These are phyloP conservation scores for Parapsyche elsis DNA, from an alignment of 1,140 invertebrate species.

Conservation along the genomic window DNA sequence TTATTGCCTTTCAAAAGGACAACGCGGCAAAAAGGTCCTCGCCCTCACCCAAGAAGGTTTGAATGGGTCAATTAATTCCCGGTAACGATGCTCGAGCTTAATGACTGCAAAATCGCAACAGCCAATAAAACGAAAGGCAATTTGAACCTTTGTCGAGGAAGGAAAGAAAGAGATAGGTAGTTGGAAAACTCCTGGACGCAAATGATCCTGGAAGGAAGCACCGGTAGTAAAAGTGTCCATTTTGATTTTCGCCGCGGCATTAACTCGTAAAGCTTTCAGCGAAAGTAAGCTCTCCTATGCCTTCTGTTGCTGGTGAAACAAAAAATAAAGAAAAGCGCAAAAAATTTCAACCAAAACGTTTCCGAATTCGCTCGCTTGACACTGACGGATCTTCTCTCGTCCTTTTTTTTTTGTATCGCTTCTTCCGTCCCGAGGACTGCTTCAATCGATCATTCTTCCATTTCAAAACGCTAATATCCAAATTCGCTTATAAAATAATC, in stretches of 20 bases:
- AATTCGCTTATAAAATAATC: too few species aligned
- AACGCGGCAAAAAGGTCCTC: background rate
- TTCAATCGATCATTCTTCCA: conserved; percentile 8
- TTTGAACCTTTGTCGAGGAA: background rate
- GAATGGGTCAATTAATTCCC: conserved; percentile 19
- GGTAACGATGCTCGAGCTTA: conserved; percentile 4
- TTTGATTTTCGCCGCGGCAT: conserved; percentile 35
- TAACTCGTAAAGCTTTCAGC: conserved; percentile 27
- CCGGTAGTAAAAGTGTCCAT: conserved; percentile 37
- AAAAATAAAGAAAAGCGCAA: background rate
- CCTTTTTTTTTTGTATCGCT: background rate
- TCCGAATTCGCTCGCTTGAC: conserved; percentile 13
- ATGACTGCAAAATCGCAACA: conserved; percentile 34
- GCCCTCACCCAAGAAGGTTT: background rate
- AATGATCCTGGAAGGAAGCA: conserved; percentile 19
- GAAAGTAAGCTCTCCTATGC: background rate
- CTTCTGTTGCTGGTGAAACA: background rate
- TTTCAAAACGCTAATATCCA: too few species aligned
- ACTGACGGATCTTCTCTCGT: conserved; percentile 15
- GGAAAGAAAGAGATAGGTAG: background rate
- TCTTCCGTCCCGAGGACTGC: background rate
- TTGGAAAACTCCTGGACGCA: background rate
- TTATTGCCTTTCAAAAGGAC: background rate
- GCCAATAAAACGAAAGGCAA: conserved; percentile 36
- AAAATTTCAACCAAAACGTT: conserved; percentile 10